Evolutionary conservation across 2,113 vertebrate genomes (phyloP), one percentile per base, ranked within the genome.

Genomic region (Paraplagusia blochii): DNA sequence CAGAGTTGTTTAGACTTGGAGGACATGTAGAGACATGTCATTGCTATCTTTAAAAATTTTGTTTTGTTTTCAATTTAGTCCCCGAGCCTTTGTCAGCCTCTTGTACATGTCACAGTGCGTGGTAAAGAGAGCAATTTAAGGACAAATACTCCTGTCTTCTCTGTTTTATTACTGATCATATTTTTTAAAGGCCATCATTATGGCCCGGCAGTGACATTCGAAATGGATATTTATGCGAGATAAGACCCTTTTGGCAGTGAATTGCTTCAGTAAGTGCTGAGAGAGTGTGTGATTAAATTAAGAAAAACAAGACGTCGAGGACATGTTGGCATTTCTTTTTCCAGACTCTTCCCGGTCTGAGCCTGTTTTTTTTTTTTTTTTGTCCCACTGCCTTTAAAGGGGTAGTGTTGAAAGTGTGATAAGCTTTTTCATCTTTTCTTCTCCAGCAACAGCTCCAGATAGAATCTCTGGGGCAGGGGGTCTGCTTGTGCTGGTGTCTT

Each of bases 381-480:
- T 69, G 51, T 46, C 54, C 72, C 69, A 66, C 69, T 58, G 51
- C 22, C 22, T 29, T 29, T 29, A 29, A 29, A 17, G 63, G 66
- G 72, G 53, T 62, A 63, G 44, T 68, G 73, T 50, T 46, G 58
- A 68, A 69, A 69, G 34, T 44, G 39, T 63, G 58, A 81, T 78
- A 65, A 76, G 75, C 64, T 53, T 60, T 55, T 74, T 83, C 54
- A 64, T 64, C 49, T 34, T 74, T 65, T 78, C 59, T 70, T 73
- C 66, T 68, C 53, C 58, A 60, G 53, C 13, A 11, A 8, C 17
- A 52, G 44, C 69, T 51, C 19, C 19, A 56, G 78, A 77, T 71
- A 45, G 40, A 47, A 84, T 83, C 69, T 74, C 35, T 71, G 69
- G 75, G 75, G 69, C 55, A 66, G 71, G 53, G 53, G 67, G 34